These are phyloP conservation scores for Hyalella azteca DNA, from an alignment of 2,888 invertebrate genomes.

Conservation along the genomic window DNA sequence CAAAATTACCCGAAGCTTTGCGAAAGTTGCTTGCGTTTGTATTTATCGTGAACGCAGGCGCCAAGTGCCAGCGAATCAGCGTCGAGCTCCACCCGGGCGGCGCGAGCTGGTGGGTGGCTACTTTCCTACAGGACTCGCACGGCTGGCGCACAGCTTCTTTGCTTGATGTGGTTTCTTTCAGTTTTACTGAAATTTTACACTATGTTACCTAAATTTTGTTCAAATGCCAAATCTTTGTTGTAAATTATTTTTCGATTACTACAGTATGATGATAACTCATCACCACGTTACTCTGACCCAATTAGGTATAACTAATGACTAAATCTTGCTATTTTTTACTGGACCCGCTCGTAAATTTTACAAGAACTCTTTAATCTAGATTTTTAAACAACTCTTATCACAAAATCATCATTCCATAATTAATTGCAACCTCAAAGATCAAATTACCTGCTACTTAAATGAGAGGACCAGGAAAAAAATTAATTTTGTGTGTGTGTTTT, in stretches of 20 bases:
- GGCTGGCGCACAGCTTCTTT: background rate
- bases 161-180: background rate
- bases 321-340: too few species aligned
- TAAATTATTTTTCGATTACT: background rate
- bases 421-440: too few species aligned
- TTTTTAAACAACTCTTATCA: too few species aligned
- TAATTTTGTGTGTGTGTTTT: too few species aligned
- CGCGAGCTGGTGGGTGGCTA: slow-evolving; percentile 23
- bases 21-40: too few species aligned
- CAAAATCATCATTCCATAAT: too few species aligned
- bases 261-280: background rate
- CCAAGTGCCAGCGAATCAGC: slow-evolving; percentile 21
- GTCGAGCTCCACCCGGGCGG: slow-evolving; percentile 15
- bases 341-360: too few species aligned
- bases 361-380: too few species aligned
- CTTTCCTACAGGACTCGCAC: slow-evolving; percentile 10
- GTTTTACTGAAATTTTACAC: background rate
- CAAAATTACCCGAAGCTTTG: background rate
- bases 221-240: background rate
- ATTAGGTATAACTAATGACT: too few species aligned
- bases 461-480: too few species aligned
- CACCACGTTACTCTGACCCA: too few species aligned
- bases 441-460: too few species aligned
- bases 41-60: slow-evolving; percentile 16
- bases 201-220: background rate